phyloP scores from a whole-genome alignment of 2,888 invertebrate genomes.

The Tortrix viridana region DNA sequence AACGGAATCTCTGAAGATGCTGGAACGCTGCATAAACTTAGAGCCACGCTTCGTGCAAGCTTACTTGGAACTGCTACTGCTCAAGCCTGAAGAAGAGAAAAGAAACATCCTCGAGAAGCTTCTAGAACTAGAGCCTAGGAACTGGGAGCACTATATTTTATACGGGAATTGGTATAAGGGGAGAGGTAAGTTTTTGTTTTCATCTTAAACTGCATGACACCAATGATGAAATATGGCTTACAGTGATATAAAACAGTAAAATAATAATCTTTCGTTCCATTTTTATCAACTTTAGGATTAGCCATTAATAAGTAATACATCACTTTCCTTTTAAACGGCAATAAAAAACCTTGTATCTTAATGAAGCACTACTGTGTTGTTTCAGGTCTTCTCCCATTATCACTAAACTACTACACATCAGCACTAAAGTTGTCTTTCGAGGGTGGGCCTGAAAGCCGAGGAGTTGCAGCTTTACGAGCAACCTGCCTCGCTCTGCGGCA shows the following conservation, averaged over 20 bases:
- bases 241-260: too few relatives aligned
- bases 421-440: constrained; percentile 64
- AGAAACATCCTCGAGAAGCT: constrained; percentile 85
- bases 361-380: constrained; percentile 10
- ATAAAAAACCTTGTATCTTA: not conserved
- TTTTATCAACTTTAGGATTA: too few relatives aligned
- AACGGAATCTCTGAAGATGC: constrained; percentile 86
- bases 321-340: too few relatives aligned
- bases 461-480: constrained; percentile 84
- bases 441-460: constrained; percentile 76
- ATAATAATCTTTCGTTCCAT: too few relatives aligned
- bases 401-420: constrained; percentile 63
- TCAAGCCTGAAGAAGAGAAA: constrained; percentile 80
- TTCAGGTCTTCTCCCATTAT: constrained; percentile 65
- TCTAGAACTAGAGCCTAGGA: constrained; percentile 86
- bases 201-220: too few relatives aligned
- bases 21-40: constrained; percentile 87
- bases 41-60: constrained; percentile 89
- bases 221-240: too few relatives aligned
- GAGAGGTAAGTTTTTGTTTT: constrained; percentile 77
- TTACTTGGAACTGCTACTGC: constrained; percentile 86
- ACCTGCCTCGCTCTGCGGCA: constrained; percentile 85
- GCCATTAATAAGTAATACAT: too few relatives aligned
- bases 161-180: constrained; percentile 89
- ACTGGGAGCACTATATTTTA: constrained; percentile 88